Conservation (phyloP, 1,140 invertebrate genomes). For the Brachionus sp. region DNA sequence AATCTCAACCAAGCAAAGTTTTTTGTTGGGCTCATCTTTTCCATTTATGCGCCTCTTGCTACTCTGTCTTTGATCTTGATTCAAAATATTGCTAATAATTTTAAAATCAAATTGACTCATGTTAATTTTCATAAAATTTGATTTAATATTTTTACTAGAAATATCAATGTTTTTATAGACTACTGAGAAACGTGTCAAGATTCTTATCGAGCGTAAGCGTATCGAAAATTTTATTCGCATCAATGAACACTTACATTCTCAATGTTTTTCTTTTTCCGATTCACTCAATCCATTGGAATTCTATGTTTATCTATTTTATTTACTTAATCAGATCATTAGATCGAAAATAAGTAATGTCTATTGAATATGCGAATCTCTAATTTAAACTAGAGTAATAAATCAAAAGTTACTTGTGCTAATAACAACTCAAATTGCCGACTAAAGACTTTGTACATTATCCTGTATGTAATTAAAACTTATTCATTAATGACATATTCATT, state of each 20-base stretch:
- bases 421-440: not conserved
- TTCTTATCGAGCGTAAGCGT: slow-evolving; percentile 26
- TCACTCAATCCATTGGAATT: slow-evolving; percentile 43
- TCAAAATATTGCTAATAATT: slow-evolving; percentile 16
- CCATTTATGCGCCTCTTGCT: not conserved
- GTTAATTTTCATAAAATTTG: not conserved
- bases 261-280: slow-evolving; percentile 41
- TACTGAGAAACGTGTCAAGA: not conserved
- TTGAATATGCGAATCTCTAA: slow-evolving; percentile 8
- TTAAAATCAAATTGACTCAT: slow-evolving; percentile 7
- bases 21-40: not conserved
- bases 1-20: not conserved
- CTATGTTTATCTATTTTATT: slow-evolving; percentile 37
- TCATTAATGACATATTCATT: too few species aligned
- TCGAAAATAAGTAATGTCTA: not conserved
- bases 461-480: not conserved
- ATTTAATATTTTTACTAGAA: not conserved
- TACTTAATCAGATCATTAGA: slow-evolving; percentile 40
- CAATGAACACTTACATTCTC: not conserved
- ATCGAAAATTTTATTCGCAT: not conserved
- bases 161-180: not conserved
- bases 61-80: not conserved
- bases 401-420: not conserved
- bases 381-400: slow-evolving; percentile 10
- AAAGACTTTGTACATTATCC: not conserved